These are phyloP conservation scores for Solea solea DNA, from an alignment of 2,113 vertebrate genomes.

Conservation along the genomic window DNA sequence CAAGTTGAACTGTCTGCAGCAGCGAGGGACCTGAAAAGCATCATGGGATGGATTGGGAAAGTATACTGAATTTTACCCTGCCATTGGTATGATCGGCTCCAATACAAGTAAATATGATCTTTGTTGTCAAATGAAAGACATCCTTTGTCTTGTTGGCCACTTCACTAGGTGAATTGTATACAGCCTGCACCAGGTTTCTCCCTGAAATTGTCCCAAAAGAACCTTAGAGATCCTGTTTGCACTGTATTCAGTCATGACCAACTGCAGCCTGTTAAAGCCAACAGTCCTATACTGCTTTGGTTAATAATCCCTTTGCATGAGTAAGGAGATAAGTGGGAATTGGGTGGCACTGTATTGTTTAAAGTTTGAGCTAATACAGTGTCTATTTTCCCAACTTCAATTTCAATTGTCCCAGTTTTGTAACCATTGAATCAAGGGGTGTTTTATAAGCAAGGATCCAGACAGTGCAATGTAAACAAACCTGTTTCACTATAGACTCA, in stretches of 20 bases:
- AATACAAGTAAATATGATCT: conserved; percentile 94
- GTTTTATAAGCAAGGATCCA: conserved; percentile 7
- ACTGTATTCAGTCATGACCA: conserved; percentile 49
- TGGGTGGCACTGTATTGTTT: conserved; percentile 49
- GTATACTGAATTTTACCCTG: conserved; percentile 99
- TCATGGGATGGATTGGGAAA: conserved; percentile 99
- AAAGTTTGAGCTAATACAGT: conserved; percentile 30
- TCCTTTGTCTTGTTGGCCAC: conserved; percentile 87
- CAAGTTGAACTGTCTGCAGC: conserved; percentile 99
- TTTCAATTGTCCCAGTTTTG: conserved; percentile 19
- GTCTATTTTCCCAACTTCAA: conserved; percentile 39
- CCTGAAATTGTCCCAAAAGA: conserved; percentile 38
- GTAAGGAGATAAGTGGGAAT: conserved; percentile 38
- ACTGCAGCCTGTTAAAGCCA: conserved; percentile 54
- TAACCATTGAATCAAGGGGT: conserved; percentile 26
- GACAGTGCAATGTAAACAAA: conserved; percentile 33
- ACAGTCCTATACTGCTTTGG: conserved; percentile 60
- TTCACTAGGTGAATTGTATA: conserved; percentile 82
- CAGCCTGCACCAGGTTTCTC: conserved; percentile 45
- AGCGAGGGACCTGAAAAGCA: conserved; percentile 99
- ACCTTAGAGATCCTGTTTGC: conserved; percentile 42
- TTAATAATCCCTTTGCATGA: conserved; percentile 47
- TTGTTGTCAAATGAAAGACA: conserved; percentile 93
- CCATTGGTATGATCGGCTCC: conserved; percentile 99
- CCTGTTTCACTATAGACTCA: conserved; percentile 26